Evolutionary conservation across 2,888 invertebrate species (phyloP).

Genomic region (Bhutanitis thaidina): DNA sequence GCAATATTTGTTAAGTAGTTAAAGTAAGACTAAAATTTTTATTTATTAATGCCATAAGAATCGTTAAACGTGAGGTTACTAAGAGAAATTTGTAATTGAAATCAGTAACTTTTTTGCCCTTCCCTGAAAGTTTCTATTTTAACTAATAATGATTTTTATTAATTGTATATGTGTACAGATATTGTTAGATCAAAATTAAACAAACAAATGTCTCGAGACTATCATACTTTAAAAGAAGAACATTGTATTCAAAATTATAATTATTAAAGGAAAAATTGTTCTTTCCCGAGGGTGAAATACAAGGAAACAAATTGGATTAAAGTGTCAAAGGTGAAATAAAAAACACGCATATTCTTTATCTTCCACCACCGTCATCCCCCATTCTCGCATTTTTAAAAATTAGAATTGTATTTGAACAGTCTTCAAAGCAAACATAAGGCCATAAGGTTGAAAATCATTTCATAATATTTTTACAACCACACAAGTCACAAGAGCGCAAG

Average conservation of each 20-base stretch:
- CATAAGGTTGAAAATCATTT: slow-evolving; percentile 40
- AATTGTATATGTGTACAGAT: too few species aligned
- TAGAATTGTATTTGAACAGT: slow-evolving; percentile 24
- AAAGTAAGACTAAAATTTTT: too few species aligned
- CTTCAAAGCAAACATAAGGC: slow-evolving; percentile 20
- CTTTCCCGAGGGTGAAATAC: slow-evolving; percentile 68
- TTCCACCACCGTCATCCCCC: slow-evolving; percentile 53
- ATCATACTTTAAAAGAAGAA: slow-evolving; percentile 4
- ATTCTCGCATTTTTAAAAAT: slow-evolving; percentile 28
- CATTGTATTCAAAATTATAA: slow-evolving; percentile 66
- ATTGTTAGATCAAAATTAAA: too few species aligned
- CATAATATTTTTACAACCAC: slow-evolving; percentile 35
- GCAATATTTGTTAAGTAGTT: too few species aligned
- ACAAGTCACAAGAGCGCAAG: slow-evolving; percentile 48
- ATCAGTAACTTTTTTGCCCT: too few species aligned
- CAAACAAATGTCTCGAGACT: slow-evolving; percentile 7
- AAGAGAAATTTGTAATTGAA: too few species aligned
- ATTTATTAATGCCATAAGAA: too few species aligned
- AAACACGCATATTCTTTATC: slow-evolving; percentile 64
- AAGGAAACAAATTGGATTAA: slow-evolving; percentile 78
- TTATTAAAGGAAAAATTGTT: slow-evolving; percentile 66
- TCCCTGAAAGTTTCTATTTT: too few species aligned
- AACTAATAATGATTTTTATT: too few species aligned
- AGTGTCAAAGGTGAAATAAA: slow-evolving; percentile 79
- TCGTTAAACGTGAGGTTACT: too few species aligned